Conservation (phyloP, 2,888 invertebrate species). For the Brenthis hecate region DNA sequence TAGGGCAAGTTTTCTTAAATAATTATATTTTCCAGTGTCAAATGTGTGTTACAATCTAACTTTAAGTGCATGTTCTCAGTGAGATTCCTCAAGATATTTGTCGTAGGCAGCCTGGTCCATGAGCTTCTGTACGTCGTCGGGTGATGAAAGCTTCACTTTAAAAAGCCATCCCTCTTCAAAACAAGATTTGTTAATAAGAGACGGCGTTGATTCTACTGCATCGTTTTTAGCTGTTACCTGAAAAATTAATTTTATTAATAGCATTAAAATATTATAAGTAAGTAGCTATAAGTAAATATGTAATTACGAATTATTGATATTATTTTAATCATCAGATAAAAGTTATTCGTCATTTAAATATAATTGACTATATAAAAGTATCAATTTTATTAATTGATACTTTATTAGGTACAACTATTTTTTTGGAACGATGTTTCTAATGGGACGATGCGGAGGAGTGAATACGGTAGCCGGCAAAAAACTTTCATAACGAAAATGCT, state of each 20-base stretch:
- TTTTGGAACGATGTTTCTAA: too few relatives aligned
- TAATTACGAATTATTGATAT: too few relatives aligned
- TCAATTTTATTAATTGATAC: too few relatives aligned
- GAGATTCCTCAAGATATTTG: slow-evolving; percentile 74
- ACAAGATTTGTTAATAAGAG: slow-evolving; percentile 90
- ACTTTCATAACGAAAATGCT: too few relatives aligned
- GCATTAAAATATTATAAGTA: too few relatives aligned
- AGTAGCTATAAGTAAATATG: too few relatives aligned
- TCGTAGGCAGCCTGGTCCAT: slow-evolving; percentile 90
- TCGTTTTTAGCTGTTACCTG: slow-evolving; percentile 88
- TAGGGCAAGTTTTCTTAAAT: background rate
- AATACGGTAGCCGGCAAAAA: too few relatives aligned
- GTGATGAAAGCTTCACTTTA: slow-evolving; percentile 86
- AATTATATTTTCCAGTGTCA: background rate
- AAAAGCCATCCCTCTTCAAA: slow-evolving; percentile 94
- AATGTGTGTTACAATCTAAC: background rate
- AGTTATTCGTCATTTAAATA: too few relatives aligned
- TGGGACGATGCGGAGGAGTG: too few relatives aligned
- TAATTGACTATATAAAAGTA: too few relatives aligned
- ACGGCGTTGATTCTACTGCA: slow-evolving; percentile 87
- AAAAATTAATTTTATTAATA: slow-evolving; percentile 6
- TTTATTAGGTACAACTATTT: too few relatives aligned
- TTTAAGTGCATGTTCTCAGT: slow-evolving; percentile 45
- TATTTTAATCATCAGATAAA: too few relatives aligned
- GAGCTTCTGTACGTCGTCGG: slow-evolving; percentile 85